These are phyloP conservation scores for Muricea muricata DNA, from an alignment of 92 coral and sea anemone genomes.

Conservation along the genomic window DNA sequence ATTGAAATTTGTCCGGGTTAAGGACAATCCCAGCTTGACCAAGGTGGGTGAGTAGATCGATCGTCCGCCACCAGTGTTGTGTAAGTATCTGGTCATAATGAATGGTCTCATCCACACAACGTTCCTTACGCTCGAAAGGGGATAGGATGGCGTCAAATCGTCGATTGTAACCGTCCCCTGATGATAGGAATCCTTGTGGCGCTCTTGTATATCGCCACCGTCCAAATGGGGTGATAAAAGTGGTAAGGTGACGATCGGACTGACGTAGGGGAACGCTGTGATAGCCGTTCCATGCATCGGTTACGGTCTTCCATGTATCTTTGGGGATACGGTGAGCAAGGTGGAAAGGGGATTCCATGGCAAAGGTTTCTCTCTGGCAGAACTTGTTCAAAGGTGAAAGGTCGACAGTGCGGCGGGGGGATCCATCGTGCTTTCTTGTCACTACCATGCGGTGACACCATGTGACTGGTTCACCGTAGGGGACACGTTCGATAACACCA, in stretches of 20 bases:
- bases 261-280: slow-evolving; percentile 70
- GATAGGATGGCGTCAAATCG: slow-evolving; percentile 77
- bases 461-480: slow-evolving; percentile 71
- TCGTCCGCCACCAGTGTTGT: slow-evolving; percentile 80
- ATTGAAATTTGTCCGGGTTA: slow-evolving; percentile 52
- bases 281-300: slow-evolving; percentile 77
- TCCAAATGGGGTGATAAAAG: slow-evolving; percentile 46
- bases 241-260: slow-evolving; percentile 66
- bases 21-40: slow-evolving; percentile 84
- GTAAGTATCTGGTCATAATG: slow-evolving; percentile 71
- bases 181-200: slow-evolving; percentile 73
- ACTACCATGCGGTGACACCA: slow-evolving; percentile 75
- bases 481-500: slow-evolving; percentile 63
- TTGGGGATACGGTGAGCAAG: slow-evolving; percentile 64
- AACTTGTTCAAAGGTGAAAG: slow-evolving; percentile 70
- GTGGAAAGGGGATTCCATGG: slow-evolving; percentile 72
- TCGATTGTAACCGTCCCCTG: slow-evolving; percentile 77
- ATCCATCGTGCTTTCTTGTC: slow-evolving; percentile 65
- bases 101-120: slow-evolving; percentile 79
- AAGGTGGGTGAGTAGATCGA: slow-evolving; percentile 72
- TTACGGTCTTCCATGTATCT: slow-evolving; percentile 71
- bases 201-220: slow-evolving; percentile 53
- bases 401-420: slow-evolving; percentile 73
- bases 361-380: slow-evolving; percentile 67
- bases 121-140: slow-evolving; percentile 64